A percentile compares a stretch with the other conserved stretches of the same genome.
Conservation (phyloP, 2,113 vertebrate species). For the Peromyscus maniculatus region DNA sequence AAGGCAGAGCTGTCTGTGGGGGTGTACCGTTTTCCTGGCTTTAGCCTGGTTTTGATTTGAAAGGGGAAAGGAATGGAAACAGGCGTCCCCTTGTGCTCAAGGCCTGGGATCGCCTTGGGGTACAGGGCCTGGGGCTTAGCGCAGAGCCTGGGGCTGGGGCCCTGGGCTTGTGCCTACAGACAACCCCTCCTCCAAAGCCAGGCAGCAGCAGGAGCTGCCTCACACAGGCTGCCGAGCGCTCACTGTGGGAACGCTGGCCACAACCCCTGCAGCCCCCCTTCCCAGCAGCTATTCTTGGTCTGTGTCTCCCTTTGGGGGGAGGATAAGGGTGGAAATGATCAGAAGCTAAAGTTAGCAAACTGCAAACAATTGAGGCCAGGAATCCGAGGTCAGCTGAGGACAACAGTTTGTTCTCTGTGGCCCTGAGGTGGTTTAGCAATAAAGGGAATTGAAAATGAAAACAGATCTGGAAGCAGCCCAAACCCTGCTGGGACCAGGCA, state of each 20-base stretch:
- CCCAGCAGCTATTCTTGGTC: slow-evolving; percentile 74
- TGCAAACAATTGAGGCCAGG: slow-evolving; percentile 80
- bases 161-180: rapidly evolving
- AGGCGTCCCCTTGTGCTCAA: background rate
- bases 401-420: slow-evolving; percentile 72
- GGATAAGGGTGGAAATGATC: slow-evolving; percentile 74
- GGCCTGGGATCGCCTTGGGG: too few relatives aligned
- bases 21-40: background rate
- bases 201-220: background rate
- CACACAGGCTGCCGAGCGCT: background rate
- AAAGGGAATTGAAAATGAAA: slow-evolving; percentile 81
- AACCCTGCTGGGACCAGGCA: background rate
- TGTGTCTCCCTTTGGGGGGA: slow-evolving; percentile 76
- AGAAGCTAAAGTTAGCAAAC: slow-evolving; percentile 79
- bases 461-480: slow-evolving; percentile 67
- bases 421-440: slow-evolving; percentile 71
- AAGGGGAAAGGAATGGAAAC: background rate
- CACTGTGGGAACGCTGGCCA: slow-evolving; percentile 68
- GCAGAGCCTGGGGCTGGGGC: background rate
- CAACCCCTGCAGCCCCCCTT: slow-evolving; percentile 57
- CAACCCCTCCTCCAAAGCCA: background rate
- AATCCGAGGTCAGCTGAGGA: slow-evolving; percentile 77
- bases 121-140: background rate
- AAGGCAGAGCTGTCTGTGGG: background rate
- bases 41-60: slow-evolving; percentile 25